Evolutionary conservation across 2,888 invertebrate genomes (phyloP).

Genomic region (Anodontia alba): DNA sequence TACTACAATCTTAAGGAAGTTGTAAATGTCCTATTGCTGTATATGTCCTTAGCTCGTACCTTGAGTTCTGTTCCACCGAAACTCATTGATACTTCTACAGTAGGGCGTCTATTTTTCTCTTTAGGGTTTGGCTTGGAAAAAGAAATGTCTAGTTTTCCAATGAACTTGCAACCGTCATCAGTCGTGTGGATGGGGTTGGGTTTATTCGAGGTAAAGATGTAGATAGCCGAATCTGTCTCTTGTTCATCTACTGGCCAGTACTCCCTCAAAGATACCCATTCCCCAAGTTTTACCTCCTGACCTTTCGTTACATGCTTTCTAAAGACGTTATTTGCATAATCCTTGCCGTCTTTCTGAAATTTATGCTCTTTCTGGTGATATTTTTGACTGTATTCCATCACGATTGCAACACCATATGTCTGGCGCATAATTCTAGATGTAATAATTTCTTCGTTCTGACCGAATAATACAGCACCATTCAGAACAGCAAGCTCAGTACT

Average conservation of each 20-base stretch:
- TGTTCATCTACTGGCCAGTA: slow-evolving; percentile 38
- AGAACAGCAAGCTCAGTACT: slow-evolving; percentile 39
- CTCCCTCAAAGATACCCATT: slow-evolving; percentile 43
- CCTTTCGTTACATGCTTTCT: slow-evolving; percentile 42
- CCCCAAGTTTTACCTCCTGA: slow-evolving; percentile 39
- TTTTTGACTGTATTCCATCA: slow-evolving; percentile 34
- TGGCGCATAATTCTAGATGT: slow-evolving; percentile 44
- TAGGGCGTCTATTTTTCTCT: not conserved
- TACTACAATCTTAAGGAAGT: slow-evolving; percentile 14
- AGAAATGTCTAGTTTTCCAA: slow-evolving; percentile 39
- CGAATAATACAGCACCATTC: slow-evolving; percentile 47
- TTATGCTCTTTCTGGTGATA: slow-evolving; percentile 30
- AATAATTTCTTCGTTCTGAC: slow-evolving; percentile 48
- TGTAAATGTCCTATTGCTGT: slow-evolving; percentile 23
- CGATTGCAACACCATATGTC: slow-evolving; percentile 47
- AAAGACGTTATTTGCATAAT: slow-evolving; percentile 38
- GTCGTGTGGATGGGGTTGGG: slow-evolving; percentile 46
- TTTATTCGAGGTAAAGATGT: slow-evolving; percentile 36
- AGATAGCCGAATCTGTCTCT: slow-evolving; percentile 14
- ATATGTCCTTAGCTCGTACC: slow-evolving; percentile 31
- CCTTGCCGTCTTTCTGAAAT: slow-evolving; percentile 35
- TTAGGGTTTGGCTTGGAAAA: slow-evolving; percentile 15
- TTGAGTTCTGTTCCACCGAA: slow-evolving; percentile 53
- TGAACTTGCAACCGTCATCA: slow-evolving; percentile 38
- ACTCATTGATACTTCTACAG: slow-evolving; percentile 41